These are phyloP conservation scores for Charina bottae DNA, from an alignment of 2,113 vertebrate genomes.

Conservation along the genomic window DNA sequence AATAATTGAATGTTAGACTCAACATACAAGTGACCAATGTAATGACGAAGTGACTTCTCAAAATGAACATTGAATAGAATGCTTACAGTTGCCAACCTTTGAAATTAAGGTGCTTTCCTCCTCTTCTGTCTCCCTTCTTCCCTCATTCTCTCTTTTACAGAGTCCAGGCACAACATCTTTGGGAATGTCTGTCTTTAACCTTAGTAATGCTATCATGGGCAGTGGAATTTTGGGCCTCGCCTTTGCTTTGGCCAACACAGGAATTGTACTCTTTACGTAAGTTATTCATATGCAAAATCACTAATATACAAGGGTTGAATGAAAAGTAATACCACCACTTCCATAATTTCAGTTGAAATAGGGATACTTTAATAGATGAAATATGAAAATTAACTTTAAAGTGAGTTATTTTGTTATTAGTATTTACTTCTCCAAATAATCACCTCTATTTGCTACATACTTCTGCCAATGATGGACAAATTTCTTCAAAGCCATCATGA, in stretches of 20 bases:
- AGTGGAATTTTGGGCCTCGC: conserved; percentile 83
- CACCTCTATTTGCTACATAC: not conserved
- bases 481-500: not conserved
- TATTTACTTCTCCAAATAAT: not conserved
- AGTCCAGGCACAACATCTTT: conserved; percentile 78
- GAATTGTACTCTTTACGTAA: conserved; percentile 82
- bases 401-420: not conserved
- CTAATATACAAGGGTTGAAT: conserved; percentile 17
- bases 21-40: not conserved
- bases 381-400: not conserved
- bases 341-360: conserved; percentile 21
- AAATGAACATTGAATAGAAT: not conserved
- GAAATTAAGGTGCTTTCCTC: not conserved
- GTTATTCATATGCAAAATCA: conserved; percentile 57
- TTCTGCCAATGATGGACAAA: not conserved
- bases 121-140: not conserved
- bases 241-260: conserved; percentile 81
- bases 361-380: conserved; percentile 21
- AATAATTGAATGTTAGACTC: not conserved
- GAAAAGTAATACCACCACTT: not conserved
- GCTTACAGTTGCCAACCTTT: not conserved
- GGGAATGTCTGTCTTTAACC: conserved; percentile 81
- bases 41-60: not conserved
- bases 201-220: conserved; percentile 84
- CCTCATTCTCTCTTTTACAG: conserved; percentile 59